A percentile compares a stretch with the other conserved stretches of the same genome.
phyloP scores from a whole-genome alignment of 2,113 vertebrate species.

The Stictonetta naevosa region DNA sequence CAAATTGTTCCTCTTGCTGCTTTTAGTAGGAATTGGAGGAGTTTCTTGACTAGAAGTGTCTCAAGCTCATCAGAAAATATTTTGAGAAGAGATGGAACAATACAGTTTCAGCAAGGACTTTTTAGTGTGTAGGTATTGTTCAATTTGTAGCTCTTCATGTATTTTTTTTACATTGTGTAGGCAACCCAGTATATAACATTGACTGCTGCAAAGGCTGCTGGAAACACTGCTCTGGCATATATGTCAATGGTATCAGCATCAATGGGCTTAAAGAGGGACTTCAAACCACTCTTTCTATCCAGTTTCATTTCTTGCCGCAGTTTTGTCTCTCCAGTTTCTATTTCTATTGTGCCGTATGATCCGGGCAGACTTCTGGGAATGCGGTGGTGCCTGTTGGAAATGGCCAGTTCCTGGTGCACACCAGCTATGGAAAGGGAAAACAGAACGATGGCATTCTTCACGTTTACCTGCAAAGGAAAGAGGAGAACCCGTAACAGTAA shows the following conservation, averaged over 20 bases:
- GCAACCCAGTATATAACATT: constrained; percentile 98
- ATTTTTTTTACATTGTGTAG: constrained; percentile 85
- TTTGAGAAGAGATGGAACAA: neutral
- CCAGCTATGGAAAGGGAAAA: constrained; percentile 94
- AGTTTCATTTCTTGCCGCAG: constrained; percentile 60
- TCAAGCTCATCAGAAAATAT: neutral
- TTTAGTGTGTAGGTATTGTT: neutral
- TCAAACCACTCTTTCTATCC: constrained; percentile 84
- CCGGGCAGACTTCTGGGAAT: constrained; percentile 76
- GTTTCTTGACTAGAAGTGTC: neutral
- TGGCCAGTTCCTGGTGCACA: constrained; percentile 87
- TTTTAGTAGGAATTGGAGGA: neutral
- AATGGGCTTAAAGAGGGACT: constrained; percentile 90
- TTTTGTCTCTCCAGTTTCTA: constrained; percentile 74
- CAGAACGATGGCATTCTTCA: constrained; percentile 95
- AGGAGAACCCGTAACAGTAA: neutral
- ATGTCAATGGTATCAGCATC: constrained; percentile 97
- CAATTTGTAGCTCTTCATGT: neutral
- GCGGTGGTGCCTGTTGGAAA: constrained; percentile 84
- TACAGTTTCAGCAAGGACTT: neutral
- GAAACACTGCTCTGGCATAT: constrained; percentile 94
- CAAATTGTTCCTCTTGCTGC: neutral
- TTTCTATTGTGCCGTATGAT: constrained; percentile 79
- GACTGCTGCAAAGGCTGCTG: constrained; percentile 93
- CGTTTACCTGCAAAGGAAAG: constrained; percentile 82